These are phyloP conservation scores for Phyllotreta striolata DNA, from an alignment of 2,888 invertebrate genomes.

Conservation along the genomic window DNA sequence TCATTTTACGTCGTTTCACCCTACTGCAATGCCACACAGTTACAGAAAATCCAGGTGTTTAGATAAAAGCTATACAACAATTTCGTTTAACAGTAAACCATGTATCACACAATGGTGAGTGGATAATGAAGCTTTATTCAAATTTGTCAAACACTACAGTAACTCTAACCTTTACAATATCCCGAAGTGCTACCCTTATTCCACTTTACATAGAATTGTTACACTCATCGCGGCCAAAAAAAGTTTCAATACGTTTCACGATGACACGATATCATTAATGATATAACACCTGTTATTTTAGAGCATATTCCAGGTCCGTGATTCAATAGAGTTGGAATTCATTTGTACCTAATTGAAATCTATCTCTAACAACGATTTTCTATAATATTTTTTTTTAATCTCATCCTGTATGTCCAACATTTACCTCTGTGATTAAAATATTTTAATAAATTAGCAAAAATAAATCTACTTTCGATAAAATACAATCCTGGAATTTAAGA, in stretches of 20 bases:
- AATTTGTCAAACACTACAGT: conserved; percentile 40
- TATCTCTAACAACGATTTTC: too few relatives aligned
- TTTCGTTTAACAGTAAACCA: conserved; percentile 43
- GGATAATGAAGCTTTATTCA: conserved; percentile 45
- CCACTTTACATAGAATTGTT: conserved; percentile 38
- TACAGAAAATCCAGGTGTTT: conserved; percentile 44
- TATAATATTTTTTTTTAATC: too few relatives aligned
- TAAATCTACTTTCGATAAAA: conserved; percentile 11
- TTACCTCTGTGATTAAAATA: too few relatives aligned
- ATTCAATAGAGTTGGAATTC: conserved; percentile 1
- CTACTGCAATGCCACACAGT: conserved; percentile 25
- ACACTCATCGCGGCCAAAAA: conserved; percentile 39
- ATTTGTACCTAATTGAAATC: too few relatives aligned
- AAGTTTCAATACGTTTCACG: conserved; percentile 38
- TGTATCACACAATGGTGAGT: conserved; percentile 36
- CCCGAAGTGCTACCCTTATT: conserved; percentile 41
- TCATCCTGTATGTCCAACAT: too few relatives aligned
- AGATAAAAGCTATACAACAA: conserved; percentile 42
- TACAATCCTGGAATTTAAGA: conserved; percentile 10
- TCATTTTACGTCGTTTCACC: conserved; percentile 24
- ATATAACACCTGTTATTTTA: conserved; percentile 46
- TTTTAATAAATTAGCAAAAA: too few relatives aligned
- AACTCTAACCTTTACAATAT: conserved; percentile 35
- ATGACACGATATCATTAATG: conserved; percentile 44
- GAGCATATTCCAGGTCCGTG: conserved; percentile 27